These are phyloP conservation scores for Ctenopoma multispine DNA, from an alignment of 2,797 vertebrate genomes.

Conservation along the genomic window DNA sequence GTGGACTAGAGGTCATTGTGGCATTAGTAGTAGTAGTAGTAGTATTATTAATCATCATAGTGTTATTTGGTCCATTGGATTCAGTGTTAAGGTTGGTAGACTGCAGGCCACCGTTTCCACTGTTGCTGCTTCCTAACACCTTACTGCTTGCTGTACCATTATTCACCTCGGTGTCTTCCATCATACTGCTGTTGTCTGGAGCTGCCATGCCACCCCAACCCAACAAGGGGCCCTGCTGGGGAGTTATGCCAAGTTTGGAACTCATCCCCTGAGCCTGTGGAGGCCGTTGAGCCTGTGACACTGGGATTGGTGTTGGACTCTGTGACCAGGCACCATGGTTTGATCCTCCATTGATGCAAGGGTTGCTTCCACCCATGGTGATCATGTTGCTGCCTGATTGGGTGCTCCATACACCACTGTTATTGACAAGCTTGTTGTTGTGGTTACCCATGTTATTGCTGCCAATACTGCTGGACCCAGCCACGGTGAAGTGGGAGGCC, in stretches of 20 bases:
- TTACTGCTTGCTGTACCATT: slow-evolving; percentile 93
- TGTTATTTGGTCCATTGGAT: slow-evolving; percentile 99
- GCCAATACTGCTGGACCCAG: slow-evolving; percentile 82
- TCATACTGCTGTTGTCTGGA: slow-evolving; percentile 81
- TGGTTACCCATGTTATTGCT: slow-evolving; percentile 95
- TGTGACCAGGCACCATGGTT: slow-evolving; percentile 96
- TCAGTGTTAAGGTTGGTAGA: slow-evolving; percentile 97
- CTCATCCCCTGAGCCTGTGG: slow-evolving; percentile 91
- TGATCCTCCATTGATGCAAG: slow-evolving; percentile 92
- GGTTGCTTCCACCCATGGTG: slow-evolving; percentile 72
- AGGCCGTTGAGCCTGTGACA: slow-evolving; percentile 88
- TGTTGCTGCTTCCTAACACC: slow-evolving; percentile 84
- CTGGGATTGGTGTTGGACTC: slow-evolving; percentile 82
- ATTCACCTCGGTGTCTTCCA: slow-evolving; percentile 90
- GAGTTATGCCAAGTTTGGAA: slow-evolving; percentile 88
- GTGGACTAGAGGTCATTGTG: slow-evolving; percentile 99
- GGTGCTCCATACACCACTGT: slow-evolving; percentile 89
- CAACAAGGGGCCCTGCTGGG: slow-evolving; percentile 87
- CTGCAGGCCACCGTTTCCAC: slow-evolving; percentile 90
- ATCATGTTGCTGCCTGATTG: slow-evolving; percentile 77
- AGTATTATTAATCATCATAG: slow-evolving; percentile 88
- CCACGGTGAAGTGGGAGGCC: slow-evolving; percentile 80
- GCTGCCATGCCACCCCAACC: slow-evolving; percentile 93
- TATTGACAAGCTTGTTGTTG: slow-evolving; percentile 83
- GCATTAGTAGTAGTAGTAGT: slow-evolving; percentile 89